Evolutionary conservation across 2,113 vertebrate genomes (phyloP).

Genomic region (Corythoichthys haematopterus): DNA sequence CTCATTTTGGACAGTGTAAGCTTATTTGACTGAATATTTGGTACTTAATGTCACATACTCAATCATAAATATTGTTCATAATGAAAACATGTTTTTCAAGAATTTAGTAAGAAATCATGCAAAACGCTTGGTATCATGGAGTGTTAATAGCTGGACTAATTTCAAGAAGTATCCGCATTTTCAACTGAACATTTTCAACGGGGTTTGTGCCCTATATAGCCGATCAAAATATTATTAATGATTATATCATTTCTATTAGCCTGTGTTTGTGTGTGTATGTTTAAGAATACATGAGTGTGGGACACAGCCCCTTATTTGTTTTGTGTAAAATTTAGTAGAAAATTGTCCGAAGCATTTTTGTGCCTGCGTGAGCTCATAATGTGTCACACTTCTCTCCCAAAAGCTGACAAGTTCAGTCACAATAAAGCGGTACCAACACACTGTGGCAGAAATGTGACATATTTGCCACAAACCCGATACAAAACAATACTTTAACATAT

Average conservation of each 20-base stretch:
- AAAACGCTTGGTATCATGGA: no score
- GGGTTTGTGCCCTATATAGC: not conserved
- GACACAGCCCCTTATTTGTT: not conserved
- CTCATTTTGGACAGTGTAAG: not conserved
- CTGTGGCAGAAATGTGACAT: not conserved
- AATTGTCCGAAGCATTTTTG: not conserved
- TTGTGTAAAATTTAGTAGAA: not conserved
- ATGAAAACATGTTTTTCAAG: no score
- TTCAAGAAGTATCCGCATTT: no score
- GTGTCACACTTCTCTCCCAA: not conserved
- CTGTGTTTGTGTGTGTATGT: not conserved
- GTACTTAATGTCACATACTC: no score
- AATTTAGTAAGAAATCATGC: no score
- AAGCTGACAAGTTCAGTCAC: not conserved
- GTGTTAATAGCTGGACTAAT: no score
- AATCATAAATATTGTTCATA: no score
- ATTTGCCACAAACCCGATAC: not conserved
- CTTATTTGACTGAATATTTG: no score
- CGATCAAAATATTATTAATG: not conserved
- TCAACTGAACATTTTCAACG: no score
- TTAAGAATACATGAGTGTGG: no score
- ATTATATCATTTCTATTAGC: not conserved
- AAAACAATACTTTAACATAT: not conserved
- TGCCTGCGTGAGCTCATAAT: not conserved
- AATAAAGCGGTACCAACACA: not conserved